Conservation (phyloP, 2,888 invertebrate species). For the Drosophila testacea region DNA sequence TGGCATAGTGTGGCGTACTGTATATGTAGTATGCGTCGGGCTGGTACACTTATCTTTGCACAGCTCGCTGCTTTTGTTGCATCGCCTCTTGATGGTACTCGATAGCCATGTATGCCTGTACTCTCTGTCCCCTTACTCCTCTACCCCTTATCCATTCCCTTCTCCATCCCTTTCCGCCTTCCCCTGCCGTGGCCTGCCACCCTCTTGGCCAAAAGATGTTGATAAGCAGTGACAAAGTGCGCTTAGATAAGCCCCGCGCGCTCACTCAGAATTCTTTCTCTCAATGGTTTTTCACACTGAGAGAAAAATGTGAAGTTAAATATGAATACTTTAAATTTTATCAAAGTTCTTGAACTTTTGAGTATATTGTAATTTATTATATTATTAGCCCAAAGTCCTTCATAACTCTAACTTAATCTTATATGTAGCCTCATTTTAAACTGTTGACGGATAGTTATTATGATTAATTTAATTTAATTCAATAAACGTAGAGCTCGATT, state of each 20-base stretch:
- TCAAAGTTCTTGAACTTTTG: background rate
- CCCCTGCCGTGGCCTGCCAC: background rate
- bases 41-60: conserved; percentile 49
- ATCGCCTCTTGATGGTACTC: conserved; percentile 9
- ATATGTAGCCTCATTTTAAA: too few relatives aligned
- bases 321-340: background rate
- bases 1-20: conserved; percentile 22
- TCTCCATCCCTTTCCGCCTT: background rate
- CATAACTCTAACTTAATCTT: too few relatives aligned
- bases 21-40: conserved; percentile 12
- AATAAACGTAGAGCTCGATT: too few relatives aligned
- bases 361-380: background rate
- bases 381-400: too few relatives aligned
- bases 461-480: too few relatives aligned
- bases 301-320: background rate
- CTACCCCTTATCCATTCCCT: background rate
- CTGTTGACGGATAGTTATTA: too few relatives aligned
- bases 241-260: conserved; percentile 55
- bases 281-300: conserved; percentile 36
- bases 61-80: conserved; percentile 38
- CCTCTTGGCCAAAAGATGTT: conserved; percentile 55
- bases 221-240: conserved; percentile 81
- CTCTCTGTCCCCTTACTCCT: background rate
- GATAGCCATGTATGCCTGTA: conserved; percentile 6
- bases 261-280: conserved; percentile 33